phyloP scores from a whole-genome alignment of 2,113 vertebrate species.

The Pogonocichla stellata region DNA sequence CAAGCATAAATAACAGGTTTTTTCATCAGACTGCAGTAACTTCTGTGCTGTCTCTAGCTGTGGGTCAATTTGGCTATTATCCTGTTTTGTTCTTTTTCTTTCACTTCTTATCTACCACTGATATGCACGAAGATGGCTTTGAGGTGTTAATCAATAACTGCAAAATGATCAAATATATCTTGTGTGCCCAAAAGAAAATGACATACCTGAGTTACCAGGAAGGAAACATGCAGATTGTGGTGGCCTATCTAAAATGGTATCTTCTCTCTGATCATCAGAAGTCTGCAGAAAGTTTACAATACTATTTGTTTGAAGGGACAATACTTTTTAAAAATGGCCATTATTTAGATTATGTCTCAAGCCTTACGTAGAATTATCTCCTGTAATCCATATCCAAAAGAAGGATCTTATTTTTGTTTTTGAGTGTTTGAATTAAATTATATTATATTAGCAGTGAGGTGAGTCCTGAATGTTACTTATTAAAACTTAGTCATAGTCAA shows the following conservation, averaged over 20 bases:
- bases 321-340: not conserved
- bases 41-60: not conserved
- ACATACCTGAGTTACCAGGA: slow-evolving; percentile 8
- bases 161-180: not conserved
- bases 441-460: not conserved
- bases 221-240: not conserved
- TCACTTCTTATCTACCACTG: slow-evolving; percentile 35
- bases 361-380: not conserved
- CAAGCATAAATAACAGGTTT: not conserved
- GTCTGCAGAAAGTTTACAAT: not conserved
- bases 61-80: not conserved
- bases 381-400: not conserved
- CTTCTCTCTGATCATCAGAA: not conserved
- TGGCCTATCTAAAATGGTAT: not conserved
- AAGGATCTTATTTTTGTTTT: not conserved
- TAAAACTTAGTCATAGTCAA: not conserved
- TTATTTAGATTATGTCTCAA: not conserved
- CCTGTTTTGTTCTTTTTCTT: not conserved
- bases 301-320: not conserved
- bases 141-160: slow-evolving; percentile 65
- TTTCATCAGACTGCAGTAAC: not conserved
- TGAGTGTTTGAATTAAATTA: not conserved
- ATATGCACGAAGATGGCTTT: slow-evolving; percentile 41
- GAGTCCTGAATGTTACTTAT: not conserved
- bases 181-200: not conserved